Conservation (phyloP, 92 coral and sea anemone genomes). For the Parazoanthus atlanticus region DNA sequence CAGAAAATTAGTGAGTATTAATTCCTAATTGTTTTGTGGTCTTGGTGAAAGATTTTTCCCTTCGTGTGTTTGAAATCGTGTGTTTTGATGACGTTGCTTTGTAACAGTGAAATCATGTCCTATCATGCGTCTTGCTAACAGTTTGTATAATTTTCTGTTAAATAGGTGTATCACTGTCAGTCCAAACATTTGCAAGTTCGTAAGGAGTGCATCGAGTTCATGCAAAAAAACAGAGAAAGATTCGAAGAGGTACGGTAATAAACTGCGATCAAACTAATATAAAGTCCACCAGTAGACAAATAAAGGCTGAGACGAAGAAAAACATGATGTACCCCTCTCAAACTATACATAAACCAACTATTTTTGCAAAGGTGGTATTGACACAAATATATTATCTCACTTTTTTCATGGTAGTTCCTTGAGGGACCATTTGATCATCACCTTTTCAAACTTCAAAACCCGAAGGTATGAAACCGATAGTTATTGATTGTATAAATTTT, state of each 20-base stretch:
- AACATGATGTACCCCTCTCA: neutral
- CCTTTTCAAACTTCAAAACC: slow-evolving; percentile 87
- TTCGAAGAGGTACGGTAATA: slow-evolving; percentile 88
- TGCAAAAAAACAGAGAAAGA: slow-evolving; percentile 82
- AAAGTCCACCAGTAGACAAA: too few species aligned
- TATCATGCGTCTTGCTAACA: neutral
- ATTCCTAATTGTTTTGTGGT: neutral
- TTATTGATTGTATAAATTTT: neutral
- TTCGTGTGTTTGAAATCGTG: neutral
- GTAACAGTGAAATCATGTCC: neutral
- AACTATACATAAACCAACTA: neutral
- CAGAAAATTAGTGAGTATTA: neutral
- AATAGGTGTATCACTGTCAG: slow-evolving; percentile 90
- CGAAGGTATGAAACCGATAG: slow-evolving; percentile 68
- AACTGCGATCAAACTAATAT: neutral
- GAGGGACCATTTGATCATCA: slow-evolving; percentile 99
- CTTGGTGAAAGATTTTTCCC: neutral
- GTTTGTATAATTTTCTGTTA: neutral
- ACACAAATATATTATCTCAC: slow-evolving; percentile 6
- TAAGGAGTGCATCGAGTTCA: slow-evolving; percentile 91
- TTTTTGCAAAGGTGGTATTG: neutral
- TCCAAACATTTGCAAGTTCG: slow-evolving; percentile 90
- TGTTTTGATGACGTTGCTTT: slow-evolving; percentile 19
- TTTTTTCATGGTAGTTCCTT: slow-evolving; percentile 70
- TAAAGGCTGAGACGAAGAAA: neutral